Evolutionary conservation across 2,888 invertebrate genomes (phyloP), one percentile per base, ranked within the genome.

Genomic region (Cancer borealis): DNA sequence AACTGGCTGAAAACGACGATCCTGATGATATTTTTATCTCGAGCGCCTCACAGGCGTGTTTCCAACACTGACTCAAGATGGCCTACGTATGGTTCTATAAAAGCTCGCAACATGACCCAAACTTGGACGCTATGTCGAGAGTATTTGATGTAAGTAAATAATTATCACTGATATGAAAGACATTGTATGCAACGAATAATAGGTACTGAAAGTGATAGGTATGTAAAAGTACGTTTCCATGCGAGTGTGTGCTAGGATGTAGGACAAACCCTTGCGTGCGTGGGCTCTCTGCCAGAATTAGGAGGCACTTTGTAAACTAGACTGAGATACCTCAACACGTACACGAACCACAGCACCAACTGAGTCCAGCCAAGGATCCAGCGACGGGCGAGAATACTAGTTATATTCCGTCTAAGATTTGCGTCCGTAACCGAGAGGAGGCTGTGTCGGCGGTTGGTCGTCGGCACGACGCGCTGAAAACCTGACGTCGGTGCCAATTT

Each of bases 351-450:
- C 66, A 49, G 46, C 91, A 73, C 45, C 91, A 91, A 39, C 60
- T n/a, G 45, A 88, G 45, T 88, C 45, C 92, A 88, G 88, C 54
- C 87, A 88, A 89, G 93, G 54, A 93, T 93, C 93, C 93, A 89
- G 93, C 87, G 73, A 93, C 66, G 93, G 89, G 93, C 93, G 93
- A 89, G 30, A 46, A 93, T 89, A 88, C 39, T 88, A 30, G 54
- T 60, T 88, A 26, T 88, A 93, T 88, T 93, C 93, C 93, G 93
- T 93, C 93, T 92, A 46, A 93, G 93, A 89, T 93, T 93, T 93
- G 92, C 93, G 93, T 93, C 93, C 93, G 89, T 73, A 47, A 89
- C 17, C 54, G 47, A 39, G 88, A 46, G 54, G 49, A 45, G 73
- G 60, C 21, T 21, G 39, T 84, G 84, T 39, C 39, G 84, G n/a